These are phyloP conservation scores for Hoplias malabaricus DNA, from an alignment of 2,113 vertebrate genomes.

Conservation along the genomic window DNA sequence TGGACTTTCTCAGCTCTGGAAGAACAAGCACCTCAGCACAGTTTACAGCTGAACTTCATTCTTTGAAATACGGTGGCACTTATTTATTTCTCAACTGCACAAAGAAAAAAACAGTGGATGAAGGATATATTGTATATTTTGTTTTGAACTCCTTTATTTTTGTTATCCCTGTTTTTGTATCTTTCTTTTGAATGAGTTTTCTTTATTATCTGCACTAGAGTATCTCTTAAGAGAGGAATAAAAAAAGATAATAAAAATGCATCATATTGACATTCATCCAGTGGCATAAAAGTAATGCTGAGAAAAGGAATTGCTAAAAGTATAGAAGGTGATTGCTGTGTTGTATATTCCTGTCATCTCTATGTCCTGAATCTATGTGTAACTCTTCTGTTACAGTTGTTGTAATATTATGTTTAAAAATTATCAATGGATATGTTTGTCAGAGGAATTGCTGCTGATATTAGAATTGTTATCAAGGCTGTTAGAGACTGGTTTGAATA, in stretches of 20 bases:
- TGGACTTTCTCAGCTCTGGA: conserved; percentile 63
- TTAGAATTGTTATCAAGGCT: conserved; percentile 68
- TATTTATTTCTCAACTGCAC: conserved; percentile 63
- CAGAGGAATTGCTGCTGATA: conserved; percentile 74
- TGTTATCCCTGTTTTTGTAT: conserved; percentile 54
- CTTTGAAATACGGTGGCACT: conserved; percentile 69
- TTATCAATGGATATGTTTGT: conserved; percentile 68
- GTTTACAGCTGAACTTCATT: conserved; percentile 75
- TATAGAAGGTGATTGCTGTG: conserved; percentile 75
- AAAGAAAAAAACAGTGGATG: conserved; percentile 45
- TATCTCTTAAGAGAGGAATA: conserved; percentile 54
- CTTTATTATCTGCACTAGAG: conserved; percentile 61
- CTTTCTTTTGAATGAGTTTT: conserved; percentile 49
- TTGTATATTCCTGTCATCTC: conserved; percentile 77
- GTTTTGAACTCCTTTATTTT: conserved; percentile 51
- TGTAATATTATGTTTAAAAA: conserved; percentile 69
- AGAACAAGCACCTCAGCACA: conserved; percentile 71
- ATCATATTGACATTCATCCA: conserved; percentile 62
- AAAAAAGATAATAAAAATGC: conserved; percentile 61
- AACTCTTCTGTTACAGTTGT: conserved; percentile 69
- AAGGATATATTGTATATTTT: conserved; percentile 16
- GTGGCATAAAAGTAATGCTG: conserved; percentile 67
- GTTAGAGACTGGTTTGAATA: conserved; percentile 69
- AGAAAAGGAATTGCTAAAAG: conserved; percentile 59
- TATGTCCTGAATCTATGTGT: conserved; percentile 75